A percentile compares a stretch with the other conserved stretches of the same genome.
These are phyloP conservation scores for Idaea aversata DNA, from an alignment of 2,888 invertebrate species.

Conservation along the genomic window DNA sequence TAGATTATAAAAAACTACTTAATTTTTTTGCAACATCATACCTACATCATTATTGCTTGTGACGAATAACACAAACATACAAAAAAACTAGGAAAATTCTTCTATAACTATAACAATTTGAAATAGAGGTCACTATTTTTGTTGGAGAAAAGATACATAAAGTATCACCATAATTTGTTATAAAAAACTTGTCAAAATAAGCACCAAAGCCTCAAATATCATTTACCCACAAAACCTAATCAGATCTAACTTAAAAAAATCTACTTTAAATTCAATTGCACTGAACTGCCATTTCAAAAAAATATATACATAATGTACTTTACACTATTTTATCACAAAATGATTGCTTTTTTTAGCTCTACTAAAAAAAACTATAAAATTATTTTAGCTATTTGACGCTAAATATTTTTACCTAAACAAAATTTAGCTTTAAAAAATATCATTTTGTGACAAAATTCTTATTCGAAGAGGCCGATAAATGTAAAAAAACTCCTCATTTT, in stretches of 20 bases:
- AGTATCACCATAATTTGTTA: too few species aligned
- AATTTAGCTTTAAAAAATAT: conserved; percentile 8
- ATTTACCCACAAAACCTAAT: conserved; percentile 24
- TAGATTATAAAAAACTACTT: too few species aligned
- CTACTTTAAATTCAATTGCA: conserved; percentile 57
- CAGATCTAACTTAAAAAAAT: conserved; percentile 36
- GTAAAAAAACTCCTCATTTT: conserved; percentile 15
- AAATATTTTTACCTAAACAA: conserved; percentile 12
- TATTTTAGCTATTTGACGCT: background rate
- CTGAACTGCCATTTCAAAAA: conserved; percentile 15
- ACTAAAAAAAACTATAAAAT: background rate
- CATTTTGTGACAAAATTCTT: conserved; percentile 27
- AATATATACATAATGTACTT: background rate
- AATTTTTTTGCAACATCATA: too few species aligned
- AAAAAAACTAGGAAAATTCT: too few species aligned
- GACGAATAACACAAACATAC: too few species aligned
- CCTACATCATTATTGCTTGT: too few species aligned
- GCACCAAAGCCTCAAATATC: conserved; percentile 10
- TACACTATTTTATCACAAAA: background rate
- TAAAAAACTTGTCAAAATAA: background rate
- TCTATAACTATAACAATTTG: too few species aligned
- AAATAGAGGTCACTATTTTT: too few species aligned
- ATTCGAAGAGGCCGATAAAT: conserved; percentile 33
- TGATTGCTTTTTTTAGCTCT: background rate
- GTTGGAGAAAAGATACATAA: too few species aligned